phyloP scores from a whole-genome alignment of 1,140 invertebrate species.

The Anastatus disparis region DNA sequence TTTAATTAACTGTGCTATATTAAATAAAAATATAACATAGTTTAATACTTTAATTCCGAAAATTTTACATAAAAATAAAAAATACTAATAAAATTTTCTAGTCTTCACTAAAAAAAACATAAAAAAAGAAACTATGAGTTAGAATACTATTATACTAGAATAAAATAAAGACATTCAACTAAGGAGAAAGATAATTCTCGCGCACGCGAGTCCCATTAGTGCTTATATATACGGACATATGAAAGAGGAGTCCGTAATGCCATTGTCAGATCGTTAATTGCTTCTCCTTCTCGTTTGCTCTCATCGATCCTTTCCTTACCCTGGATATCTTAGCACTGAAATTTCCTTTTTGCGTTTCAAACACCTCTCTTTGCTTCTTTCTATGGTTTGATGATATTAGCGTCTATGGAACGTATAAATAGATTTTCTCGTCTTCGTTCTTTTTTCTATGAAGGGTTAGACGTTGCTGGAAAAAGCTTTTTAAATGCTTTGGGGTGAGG shows the following conservation, averaged over 20 bases:
- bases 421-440: neutral
- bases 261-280: constrained; percentile 31
- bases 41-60: no score
- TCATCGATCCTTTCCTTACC: neutral
- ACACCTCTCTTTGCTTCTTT: no score
- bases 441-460: neutral
- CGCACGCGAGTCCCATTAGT: constrained; percentile 27
- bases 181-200: constrained; percentile 4
- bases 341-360: neutral
- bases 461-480: neutral
- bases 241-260: neutral
- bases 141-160: no score
- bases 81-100: no score
- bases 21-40: no score
- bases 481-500: neutral
- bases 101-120: no score
- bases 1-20: no score
- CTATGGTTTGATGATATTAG: neutral
- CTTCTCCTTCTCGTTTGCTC: neutral
- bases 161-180: no score
- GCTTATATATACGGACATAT: constrained; percentile 7
- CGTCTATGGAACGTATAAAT: neutral
- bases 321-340: neutral
- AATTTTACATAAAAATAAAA: no score
- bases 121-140: no score